Evolutionary conservation across 92 coral and sea anemone species (phyloP), one percentile per base, ranked within the genome.

Genomic region (Diadumene lineata): DNA sequence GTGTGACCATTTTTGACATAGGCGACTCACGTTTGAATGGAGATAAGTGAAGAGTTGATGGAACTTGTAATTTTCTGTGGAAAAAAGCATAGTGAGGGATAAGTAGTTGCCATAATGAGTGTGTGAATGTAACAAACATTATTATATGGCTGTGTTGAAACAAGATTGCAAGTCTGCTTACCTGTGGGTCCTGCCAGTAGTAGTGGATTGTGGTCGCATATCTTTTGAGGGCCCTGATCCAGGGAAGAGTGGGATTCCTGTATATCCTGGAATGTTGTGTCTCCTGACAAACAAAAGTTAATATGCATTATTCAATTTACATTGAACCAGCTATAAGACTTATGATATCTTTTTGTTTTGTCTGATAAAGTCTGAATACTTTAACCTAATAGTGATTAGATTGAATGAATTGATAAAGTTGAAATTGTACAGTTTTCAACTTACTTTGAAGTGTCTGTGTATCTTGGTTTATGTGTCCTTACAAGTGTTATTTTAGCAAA

Each of bases 1-100:
- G 79, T 0, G 99, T 96, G 48, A 96, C 97, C 94, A 89, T 92
- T 72, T 88, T 87, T 19, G 99, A 96, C 93, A 96, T 89, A n/a
- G 83, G 82, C 1, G 94, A 88, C 44, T 90, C 77, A 16, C 88
- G 84, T 73, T 81, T 86, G 86, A 89, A 96, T 31, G 99, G 99
- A 0, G 96, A 81, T 64, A 86, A 76, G 69, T 88, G 78, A 31
- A 91, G 74, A 58, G 84, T 74, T 1, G 81, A 43, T 22, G 97
- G 97, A 32, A 91, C 83, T 88, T 85, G 82, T 10, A 91, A 86
- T 30, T 77, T 77, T 71, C 97, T 91, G 86, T 50, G 26, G 15
- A 29, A 19, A 34, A 23, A 38, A 38, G 13, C 48, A 38, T 4
- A 38, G 13, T 4, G 6, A 4, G 6, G 48, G 13, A 38, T 4